Evolutionary conservation across 2,888 invertebrate species (phyloP).

Genomic region (Lamellibrachia columna): DNA sequence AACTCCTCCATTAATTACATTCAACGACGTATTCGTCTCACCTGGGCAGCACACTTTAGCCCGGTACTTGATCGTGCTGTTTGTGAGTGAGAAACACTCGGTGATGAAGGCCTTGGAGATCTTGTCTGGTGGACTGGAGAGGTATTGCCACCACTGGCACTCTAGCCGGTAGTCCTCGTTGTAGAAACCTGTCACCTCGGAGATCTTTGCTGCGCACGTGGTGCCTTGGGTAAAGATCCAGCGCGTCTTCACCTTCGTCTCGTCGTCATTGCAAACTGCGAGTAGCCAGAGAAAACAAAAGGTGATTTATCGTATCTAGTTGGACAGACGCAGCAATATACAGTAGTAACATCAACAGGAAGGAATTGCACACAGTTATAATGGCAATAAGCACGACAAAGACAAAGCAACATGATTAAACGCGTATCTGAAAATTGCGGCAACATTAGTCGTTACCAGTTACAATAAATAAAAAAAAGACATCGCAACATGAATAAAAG

Average conservation of each 20-base stretch:
- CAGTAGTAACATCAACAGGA: background rate
- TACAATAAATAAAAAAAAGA: background rate
- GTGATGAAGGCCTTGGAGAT: background rate
- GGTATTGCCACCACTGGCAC: background rate
- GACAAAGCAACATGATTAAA: too few relatives aligned
- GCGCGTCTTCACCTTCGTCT: background rate
- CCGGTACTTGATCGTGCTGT: background rate
- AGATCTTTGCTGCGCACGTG: background rate
- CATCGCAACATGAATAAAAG: background rate
- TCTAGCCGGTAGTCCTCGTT: background rate
- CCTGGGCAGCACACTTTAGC: background rate
- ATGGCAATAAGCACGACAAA: background rate
- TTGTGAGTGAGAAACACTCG: background rate
- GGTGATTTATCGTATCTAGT: background rate
- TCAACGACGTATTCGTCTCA: background rate
- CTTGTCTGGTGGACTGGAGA: background rate
- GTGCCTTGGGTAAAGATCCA: background rate
- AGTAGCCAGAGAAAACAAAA: background rate
- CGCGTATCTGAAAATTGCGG: too few relatives aligned
- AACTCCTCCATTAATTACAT: background rate
- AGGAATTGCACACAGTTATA: background rate
- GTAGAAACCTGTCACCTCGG: background rate
- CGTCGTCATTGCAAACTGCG: constrained; percentile 2
- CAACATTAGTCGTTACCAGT: too few relatives aligned
- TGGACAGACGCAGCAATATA: background rate